Conservation (phyloP, 2,113 vertebrate genomes). For the Lutjanus erythropterus region DNA sequence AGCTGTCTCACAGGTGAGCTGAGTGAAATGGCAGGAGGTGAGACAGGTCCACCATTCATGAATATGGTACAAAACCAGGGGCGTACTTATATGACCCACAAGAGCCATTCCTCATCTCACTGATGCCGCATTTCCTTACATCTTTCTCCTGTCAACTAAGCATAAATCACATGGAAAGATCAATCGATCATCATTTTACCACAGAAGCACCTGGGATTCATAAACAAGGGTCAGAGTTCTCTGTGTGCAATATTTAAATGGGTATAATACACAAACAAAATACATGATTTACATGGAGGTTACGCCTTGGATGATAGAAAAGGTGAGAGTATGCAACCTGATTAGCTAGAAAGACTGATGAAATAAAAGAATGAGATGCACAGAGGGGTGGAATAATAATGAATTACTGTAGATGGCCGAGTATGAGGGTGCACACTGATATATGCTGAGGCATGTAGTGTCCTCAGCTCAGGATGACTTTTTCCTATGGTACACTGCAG, state of each 20-base stretch:
- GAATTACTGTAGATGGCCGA: slow-evolving; percentile 21
- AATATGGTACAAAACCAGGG: not conserved
- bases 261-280: slow-evolving; percentile 13
- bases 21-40: not conserved
- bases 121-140: not conserved
- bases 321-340: slow-evolving; percentile 38
- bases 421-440: slow-evolving; percentile 50
- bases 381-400: slow-evolving; percentile 52
- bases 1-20: not conserved
- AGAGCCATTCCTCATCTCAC: not conserved
- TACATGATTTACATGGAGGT: slow-evolving; percentile 29
- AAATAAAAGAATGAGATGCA: slow-evolving; percentile 31
- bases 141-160: not conserved
- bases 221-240: not conserved
- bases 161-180: not conserved
- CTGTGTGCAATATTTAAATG: slow-evolving; percentile 4
- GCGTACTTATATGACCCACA: too few relatives aligned
- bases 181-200: not conserved
- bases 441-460: slow-evolving; percentile 64
- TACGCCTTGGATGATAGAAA: slow-evolving; percentile 35
- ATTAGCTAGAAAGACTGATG: slow-evolving; percentile 54
- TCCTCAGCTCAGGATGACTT: slow-evolving; percentile 65
- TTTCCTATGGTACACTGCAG: slow-evolving; percentile 58
- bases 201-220: not conserved
- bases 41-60: not conserved